A percentile compares a stretch with the other conserved stretches of the same genome.
phyloP scores from a whole-genome alignment of 2,888 invertebrate species.

The Buathra laborator region DNA sequence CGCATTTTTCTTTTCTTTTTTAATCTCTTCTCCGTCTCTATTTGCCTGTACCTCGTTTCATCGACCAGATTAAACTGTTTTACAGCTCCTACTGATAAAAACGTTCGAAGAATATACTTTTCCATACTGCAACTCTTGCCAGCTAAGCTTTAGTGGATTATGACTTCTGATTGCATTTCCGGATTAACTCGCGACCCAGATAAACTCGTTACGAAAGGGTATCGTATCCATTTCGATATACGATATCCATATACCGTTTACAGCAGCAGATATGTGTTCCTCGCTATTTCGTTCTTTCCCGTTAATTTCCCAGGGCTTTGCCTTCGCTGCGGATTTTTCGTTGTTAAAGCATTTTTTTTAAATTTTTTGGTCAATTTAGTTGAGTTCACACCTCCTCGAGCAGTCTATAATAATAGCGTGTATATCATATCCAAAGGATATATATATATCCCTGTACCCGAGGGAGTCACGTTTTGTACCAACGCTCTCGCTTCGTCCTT shows the following conservation, averaged over 20 bases:
- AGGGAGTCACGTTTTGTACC: constrained; percentile 34
- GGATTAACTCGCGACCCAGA: constrained; percentile 55
- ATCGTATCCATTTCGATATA: constrained; percentile 32
- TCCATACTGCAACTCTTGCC: not conserved
- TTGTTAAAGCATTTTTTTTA: constrained; percentile 1
- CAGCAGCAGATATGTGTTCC: constrained; percentile 6
- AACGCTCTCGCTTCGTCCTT: constrained; percentile 43
- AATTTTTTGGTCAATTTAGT: not conserved
- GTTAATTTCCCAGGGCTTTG: not conserved
- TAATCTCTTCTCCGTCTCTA: not conserved
- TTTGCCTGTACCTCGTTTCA: not conserved
- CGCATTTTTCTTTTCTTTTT: not conserved
- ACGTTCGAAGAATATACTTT: constrained; percentile 39
- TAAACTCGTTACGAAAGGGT: constrained; percentile 40
- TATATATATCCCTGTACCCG: not conserved
- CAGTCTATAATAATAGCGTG: not conserved
- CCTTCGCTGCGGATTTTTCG: not conserved
- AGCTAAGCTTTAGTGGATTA: constrained; percentile 49
- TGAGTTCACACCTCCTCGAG: not conserved
- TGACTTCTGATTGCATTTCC: constrained; percentile 62
- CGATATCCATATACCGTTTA: not conserved
- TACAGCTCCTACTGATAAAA: constrained; percentile 22
- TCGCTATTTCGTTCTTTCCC: not conserved
- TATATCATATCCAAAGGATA: not conserved
- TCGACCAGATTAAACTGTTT: constrained; percentile 40